Evolutionary conservation across 2,888 invertebrate genomes (phyloP).

Genomic region (Meiosimyza platycephala): DNA sequence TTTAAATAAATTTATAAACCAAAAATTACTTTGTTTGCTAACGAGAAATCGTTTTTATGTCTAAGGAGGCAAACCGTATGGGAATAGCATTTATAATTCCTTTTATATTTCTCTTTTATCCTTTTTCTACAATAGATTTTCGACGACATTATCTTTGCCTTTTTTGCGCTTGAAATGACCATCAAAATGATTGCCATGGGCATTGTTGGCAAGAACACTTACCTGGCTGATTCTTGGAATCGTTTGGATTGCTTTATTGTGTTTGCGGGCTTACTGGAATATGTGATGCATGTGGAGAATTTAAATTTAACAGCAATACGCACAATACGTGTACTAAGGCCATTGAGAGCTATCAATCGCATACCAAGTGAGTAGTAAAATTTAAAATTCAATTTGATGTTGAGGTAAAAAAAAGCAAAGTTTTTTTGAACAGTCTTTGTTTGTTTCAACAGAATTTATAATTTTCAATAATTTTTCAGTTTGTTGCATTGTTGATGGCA

Average conservation of each 20-base stretch:
- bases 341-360: constrained; percentile 97
- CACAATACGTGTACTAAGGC: constrained; percentile 96
- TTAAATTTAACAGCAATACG: constrained; percentile 98
- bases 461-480: too few relatives aligned
- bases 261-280: constrained; percentile 90
- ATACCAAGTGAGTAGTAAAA: constrained; percentile 90
- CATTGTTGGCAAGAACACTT: constrained; percentile 91
- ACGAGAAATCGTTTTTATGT: too few relatives aligned
- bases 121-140: constrained; percentile 77
- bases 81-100: too few relatives aligned
- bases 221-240: constrained; percentile 99
- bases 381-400: background rate
- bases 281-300: constrained; percentile 94
- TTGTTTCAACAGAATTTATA: too few relatives aligned
- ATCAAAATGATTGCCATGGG: constrained; percentile 99
- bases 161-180: constrained; percentile 97
- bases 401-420: constrained; percentile 5
- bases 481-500: too few relatives aligned
- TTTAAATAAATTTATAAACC: too few relatives aligned
- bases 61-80: too few relatives aligned
- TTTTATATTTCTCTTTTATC: constrained; percentile 25
- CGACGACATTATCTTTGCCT: constrained; percentile 98
- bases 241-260: constrained; percentile 98
- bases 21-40: too few relatives aligned
- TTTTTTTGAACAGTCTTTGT: too few relatives aligned